Percentiles rank a stretch among this genome's conserved stretches.
Evolutionary conservation across 2,113 vertebrate species (phyloP).

Genomic region (Lonchura striata): DNA sequence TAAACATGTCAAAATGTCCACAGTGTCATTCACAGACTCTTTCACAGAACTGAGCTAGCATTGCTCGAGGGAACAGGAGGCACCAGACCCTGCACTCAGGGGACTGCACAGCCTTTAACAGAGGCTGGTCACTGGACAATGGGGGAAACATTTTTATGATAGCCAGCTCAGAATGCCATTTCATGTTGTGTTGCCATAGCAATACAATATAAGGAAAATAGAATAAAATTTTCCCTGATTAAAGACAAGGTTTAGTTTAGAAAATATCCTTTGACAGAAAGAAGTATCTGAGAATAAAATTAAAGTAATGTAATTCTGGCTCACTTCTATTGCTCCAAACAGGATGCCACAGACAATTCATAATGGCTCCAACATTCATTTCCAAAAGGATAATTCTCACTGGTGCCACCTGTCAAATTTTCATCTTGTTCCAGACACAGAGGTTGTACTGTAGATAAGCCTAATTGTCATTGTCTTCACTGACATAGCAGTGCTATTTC

Average conservation of each 20-base stretch:
- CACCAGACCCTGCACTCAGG: neutral
- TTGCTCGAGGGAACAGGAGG: neutral
- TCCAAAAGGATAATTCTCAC: constrained; percentile 3
- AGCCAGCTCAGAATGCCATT: neutral
- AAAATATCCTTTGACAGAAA: constrained; percentile 25
- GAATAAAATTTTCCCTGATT: constrained; percentile 13
- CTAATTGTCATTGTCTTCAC: neutral
- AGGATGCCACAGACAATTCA: neutral
- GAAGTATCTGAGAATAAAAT: constrained; percentile 1
- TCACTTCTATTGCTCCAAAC: neutral
- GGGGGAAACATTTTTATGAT: neutral
- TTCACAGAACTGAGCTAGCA: neutral
- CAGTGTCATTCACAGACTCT: neutral
- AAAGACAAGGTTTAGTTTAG: constrained; percentile 4
- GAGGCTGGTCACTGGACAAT: neutral
- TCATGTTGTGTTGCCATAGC: neutral
- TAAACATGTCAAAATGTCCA: neutral
- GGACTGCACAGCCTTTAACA: neutral
- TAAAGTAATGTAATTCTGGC: neutral
- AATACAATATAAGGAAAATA: neutral
- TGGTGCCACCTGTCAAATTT: constrained; percentile 26
- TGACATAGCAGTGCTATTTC: neutral
- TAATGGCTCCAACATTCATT: neutral
- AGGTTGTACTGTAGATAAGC: neutral
- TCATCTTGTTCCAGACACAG: constrained; percentile 8